Evolutionary conservation across 1,140 invertebrate species (phyloP).

Genomic region (Heliconius himera): DNA sequence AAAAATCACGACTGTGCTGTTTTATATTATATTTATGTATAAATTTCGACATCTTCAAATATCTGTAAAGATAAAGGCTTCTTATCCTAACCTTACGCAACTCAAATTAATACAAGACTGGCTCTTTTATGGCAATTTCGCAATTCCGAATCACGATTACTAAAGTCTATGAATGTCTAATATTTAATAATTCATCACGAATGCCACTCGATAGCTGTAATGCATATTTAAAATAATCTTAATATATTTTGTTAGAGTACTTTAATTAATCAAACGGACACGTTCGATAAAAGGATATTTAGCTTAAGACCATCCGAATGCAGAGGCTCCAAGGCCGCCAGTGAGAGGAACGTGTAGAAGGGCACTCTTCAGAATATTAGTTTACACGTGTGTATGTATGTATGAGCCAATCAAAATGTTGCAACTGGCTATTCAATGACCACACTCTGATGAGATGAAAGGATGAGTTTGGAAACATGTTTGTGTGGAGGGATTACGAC

Average conservation of each 20-base stretch:
- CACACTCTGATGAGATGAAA: constrained; percentile 44
- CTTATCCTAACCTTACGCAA: constrained; percentile 8
- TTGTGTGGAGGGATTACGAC: constrained; percentile 40
- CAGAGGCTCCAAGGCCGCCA: constrained; percentile 38
- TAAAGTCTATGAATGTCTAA: constrained; percentile 13
- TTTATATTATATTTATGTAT: not conserved
- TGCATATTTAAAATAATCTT: not conserved
- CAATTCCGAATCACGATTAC: constrained; percentile 15
- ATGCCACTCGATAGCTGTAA: not conserved
- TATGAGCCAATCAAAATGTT: constrained; percentile 45
- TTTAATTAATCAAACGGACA: constrained; percentile 5
- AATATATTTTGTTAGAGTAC: not conserved
- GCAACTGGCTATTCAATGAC: constrained; percentile 40
- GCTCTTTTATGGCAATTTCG: constrained; percentile 17
- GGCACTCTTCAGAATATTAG: constrained; percentile 40
- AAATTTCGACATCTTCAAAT: not conserved
- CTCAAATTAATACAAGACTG: constrained; percentile 15
- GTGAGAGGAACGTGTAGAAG: constrained; percentile 51
- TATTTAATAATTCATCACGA: constrained; percentile 7
- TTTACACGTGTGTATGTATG: constrained; percentile 31
- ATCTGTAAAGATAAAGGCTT: constrained; percentile 7
- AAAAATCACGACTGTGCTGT: not conserved
- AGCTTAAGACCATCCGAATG: constrained; percentile 16
- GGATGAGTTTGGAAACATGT: constrained; percentile 40
- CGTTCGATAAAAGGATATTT: not conserved